phyloP scores from a whole-genome alignment of 2,113 vertebrate species.

The Scopus umbretta region DNA sequence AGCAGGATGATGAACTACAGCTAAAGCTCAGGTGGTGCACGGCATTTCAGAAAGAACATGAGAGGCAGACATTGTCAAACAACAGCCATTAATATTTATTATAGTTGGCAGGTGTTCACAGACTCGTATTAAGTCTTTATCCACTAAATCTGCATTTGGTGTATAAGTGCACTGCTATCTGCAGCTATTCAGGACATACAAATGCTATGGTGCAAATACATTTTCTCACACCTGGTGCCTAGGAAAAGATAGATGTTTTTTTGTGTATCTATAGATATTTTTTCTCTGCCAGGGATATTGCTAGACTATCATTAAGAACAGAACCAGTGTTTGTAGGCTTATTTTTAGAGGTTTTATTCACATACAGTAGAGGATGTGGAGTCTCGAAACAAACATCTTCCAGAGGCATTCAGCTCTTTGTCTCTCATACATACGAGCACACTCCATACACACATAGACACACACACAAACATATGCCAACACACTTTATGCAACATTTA shows the following conservation, averaged over 20 bases:
- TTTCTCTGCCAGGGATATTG: neutral
- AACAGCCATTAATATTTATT: neutral
- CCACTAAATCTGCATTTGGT: neutral
- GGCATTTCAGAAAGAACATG: neutral
- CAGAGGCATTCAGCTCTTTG: neutral
- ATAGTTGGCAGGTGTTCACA: neutral
- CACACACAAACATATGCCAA: neutral
- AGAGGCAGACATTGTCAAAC: neutral
- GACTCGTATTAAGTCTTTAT: neutral
- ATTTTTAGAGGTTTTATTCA: neutral
- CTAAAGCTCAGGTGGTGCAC: neutral
- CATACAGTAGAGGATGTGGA: neutral
- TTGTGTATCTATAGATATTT: neutral
- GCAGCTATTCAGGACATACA: neutral
- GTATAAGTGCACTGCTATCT: neutral
- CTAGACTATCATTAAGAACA: neutral
- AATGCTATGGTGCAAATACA: neutral
- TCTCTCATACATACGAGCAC: neutral
- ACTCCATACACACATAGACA: neutral
- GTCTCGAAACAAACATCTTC: neutral
- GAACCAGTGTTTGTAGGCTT: neutral
- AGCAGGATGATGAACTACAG: neutral
- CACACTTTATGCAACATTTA: neutral
- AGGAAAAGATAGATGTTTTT: neutral
- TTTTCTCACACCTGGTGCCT: neutral